A percentile compares a stretch with the other conserved stretches of the same genome.
These are phyloP conservation scores for Lasioglossum marginatum DNA, from an alignment of 2,888 invertebrate genomes.

Conservation along the genomic window DNA sequence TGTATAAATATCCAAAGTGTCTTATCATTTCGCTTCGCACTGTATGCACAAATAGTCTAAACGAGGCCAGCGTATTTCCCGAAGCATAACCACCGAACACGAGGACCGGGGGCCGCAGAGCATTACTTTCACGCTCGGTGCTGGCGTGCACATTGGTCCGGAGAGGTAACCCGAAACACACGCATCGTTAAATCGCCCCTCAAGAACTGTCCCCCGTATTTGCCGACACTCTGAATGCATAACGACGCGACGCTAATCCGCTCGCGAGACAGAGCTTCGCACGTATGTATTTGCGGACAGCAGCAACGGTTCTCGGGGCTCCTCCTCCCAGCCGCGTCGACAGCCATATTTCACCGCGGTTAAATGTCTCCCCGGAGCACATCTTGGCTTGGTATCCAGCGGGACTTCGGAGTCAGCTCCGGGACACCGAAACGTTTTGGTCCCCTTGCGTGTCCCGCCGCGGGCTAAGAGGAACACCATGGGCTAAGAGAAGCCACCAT, in stretches of 20 bases:
- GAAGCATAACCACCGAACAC: background rate
- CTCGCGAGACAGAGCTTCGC: background rate
- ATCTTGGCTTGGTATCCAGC: constrained; percentile 36
- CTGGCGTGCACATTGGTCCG: background rate
- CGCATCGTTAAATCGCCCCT: background rate
- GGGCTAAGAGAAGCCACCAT: background rate
- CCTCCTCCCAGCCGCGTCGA: constrained; percentile 32
- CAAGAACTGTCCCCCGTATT: constrained; percentile 17
- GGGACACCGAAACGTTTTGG: constrained; percentile 7
- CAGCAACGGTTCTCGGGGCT: background rate
- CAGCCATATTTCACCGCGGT: constrained; percentile 65
- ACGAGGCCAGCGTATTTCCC: background rate
- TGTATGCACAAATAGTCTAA: background rate
- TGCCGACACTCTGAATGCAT: constrained; percentile 14
- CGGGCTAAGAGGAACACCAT: background rate
- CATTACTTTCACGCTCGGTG: background rate
- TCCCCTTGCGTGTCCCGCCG: background rate
- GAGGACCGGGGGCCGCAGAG: background rate
- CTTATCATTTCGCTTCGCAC: background rate
- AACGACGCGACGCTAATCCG: constrained; percentile 28
- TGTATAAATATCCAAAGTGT: background rate
- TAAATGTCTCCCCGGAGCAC: constrained; percentile 61
- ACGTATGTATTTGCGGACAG: constrained; percentile 33
- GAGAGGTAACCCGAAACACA: background rate
- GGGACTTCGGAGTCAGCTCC: constrained; percentile 37